Evolutionary conservation across 2,113 vertebrate genomes (phyloP).

Genomic region (Laticauda laticaudata): DNA sequence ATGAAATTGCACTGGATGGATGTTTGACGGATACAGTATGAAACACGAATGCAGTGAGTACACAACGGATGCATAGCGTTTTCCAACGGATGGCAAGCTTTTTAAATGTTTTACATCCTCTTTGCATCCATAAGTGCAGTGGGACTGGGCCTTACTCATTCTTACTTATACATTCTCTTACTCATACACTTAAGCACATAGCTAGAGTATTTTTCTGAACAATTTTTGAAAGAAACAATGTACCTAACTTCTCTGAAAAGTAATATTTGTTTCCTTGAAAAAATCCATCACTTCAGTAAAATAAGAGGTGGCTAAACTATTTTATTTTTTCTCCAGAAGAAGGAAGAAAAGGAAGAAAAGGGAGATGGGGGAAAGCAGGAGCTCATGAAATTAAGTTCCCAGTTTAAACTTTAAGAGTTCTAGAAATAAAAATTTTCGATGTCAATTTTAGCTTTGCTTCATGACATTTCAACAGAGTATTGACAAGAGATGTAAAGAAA

Average conservation of each 20-base stretch:
- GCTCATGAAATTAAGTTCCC: neutral
- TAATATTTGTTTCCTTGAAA: constrained; percentile 29
- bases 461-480: neutral
- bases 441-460: constrained; percentile 18
- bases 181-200: neutral
- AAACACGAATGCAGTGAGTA: no score
- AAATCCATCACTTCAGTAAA: constrained; percentile 23
- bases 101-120: no score
- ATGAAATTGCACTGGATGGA: no score
- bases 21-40: no score
- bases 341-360: neutral
- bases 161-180: no score
- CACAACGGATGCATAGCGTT: no score
- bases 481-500: constrained; percentile 22
- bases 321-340: neutral
- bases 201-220: neutral
- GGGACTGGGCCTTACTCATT: no score
- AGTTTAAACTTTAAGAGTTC: constrained; percentile 30
- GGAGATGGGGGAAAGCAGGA: neutral
- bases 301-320: constrained; percentile 13
- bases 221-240: constrained; percentile 13
- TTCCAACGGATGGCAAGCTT: no score
- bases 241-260: neutral
- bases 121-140: no score
- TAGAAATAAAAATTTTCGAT: neutral